phyloP scores from a whole-genome alignment of 2,888 invertebrate species.

The Caenorhabditis drosophilae region DNA sequence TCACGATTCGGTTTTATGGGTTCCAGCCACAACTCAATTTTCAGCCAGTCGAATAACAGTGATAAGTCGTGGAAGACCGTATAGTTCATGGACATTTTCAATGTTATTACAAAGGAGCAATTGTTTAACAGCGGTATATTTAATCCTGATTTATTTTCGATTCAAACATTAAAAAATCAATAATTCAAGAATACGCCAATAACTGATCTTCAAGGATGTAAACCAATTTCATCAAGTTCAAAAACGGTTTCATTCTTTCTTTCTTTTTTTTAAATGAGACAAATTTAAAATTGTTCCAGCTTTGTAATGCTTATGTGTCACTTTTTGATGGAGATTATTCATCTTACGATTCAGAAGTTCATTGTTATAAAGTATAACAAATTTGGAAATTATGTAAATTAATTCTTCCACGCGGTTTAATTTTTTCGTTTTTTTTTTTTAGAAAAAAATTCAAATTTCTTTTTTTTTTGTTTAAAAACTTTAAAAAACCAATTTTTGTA shows the following conservation, averaged over 20 bases:
- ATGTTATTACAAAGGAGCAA: constrained; percentile 27
- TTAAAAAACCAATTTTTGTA: no score
- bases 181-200: constrained; percentile 18
- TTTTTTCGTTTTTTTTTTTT: no score
- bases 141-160: constrained; percentile 1
- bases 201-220: constrained; percentile 16
- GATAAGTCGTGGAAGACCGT: constrained; percentile 18
- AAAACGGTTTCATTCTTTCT: constrained; percentile 12
- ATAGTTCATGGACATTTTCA: constrained; percentile 28
- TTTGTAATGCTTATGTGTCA: constrained; percentile 19
- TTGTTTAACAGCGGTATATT: constrained; percentile 15
- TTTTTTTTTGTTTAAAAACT: no score
- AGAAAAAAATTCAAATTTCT: no score
- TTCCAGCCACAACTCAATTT: constrained; percentile 33
- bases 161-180: constrained; percentile 1
- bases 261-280: not conserved
- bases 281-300: constrained; percentile 10
- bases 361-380: constrained; percentile 5
- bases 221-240: constrained; percentile 11
- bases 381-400: no score
- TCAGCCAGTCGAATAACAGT: constrained; percentile 27
- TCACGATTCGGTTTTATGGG: constrained; percentile 20
- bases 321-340: constrained; percentile 22
- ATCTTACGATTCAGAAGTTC: constrained; percentile 24
- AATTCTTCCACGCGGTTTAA: no score